Evolutionary conservation across 2,113 vertebrate genomes (phyloP).

Genomic region (Cyprinodon variegatus): DNA sequence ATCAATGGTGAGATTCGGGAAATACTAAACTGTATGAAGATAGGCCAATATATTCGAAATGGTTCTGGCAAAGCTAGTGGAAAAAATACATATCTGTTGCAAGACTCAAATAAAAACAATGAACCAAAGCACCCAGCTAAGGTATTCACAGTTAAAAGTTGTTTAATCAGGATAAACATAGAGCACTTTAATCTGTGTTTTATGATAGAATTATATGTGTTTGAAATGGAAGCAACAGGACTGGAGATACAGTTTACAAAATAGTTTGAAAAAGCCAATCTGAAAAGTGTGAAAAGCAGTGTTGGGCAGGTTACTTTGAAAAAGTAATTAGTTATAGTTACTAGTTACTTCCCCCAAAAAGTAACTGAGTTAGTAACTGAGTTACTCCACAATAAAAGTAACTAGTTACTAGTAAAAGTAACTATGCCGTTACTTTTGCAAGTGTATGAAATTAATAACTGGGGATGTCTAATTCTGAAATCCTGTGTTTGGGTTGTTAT

Average conservation of each 20-base stretch:
- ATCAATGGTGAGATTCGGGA: slow-evolving; percentile 70
- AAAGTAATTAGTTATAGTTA: too few species aligned
- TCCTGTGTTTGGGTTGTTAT: too few species aligned
- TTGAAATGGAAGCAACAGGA: not conserved
- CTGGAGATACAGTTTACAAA: not conserved
- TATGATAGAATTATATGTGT: not conserved
- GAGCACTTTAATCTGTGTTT: not conserved
- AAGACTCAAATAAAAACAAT: not conserved
- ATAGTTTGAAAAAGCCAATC: not conserved
- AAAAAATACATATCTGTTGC: not conserved
- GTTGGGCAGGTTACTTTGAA: too few species aligned
- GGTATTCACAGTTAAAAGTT: not conserved
- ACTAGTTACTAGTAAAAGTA: too few species aligned
- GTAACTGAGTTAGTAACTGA: too few species aligned
- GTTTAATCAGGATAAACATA: not conserved
- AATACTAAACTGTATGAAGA: slow-evolving; percentile 56
- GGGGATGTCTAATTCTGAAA: too few species aligned
- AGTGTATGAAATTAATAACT: too few species aligned
- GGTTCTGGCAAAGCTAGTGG: slow-evolving; percentile 33
- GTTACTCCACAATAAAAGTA: too few species aligned
- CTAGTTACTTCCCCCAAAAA: too few species aligned
- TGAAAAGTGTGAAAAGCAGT: not conserved
- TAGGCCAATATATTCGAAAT: slow-evolving; percentile 51
- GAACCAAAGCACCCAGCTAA: not conserved
- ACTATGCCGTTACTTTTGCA: too few species aligned